phyloP scores from a whole-genome alignment of 2,797 vertebrate species.

The Mycteria americana region DNA sequence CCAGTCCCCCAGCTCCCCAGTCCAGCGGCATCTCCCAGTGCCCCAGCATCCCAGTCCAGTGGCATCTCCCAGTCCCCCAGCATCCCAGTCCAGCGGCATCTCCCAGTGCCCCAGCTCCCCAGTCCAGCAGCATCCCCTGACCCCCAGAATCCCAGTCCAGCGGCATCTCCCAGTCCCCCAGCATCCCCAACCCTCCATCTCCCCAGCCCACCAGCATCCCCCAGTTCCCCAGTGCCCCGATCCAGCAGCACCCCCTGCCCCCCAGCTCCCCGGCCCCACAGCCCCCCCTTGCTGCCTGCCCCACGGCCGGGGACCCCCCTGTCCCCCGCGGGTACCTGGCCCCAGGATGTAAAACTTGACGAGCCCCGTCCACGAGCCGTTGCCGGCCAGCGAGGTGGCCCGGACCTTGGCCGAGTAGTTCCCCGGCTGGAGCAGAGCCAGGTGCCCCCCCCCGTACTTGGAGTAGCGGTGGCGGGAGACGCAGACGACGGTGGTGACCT shows the following conservation, averaged over 20 bases:
- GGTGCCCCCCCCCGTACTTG: conserved; percentile 69
- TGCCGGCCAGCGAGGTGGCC: conserved; percentile 79
- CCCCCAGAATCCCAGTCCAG: too few species aligned
- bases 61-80: neutral
- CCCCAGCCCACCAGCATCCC: neutral
- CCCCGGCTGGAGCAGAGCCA: conserved; percentile 76
- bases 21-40: neutral
- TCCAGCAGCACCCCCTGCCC: neutral
- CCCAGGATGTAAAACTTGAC: conserved; percentile 76
- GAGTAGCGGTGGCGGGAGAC: conserved; percentile 79
- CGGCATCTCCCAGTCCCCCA: too few species aligned
- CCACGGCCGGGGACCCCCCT: neutral
- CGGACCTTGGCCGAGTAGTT: conserved; percentile 80
- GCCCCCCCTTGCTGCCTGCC: neutral
- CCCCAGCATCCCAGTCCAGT: neutral
- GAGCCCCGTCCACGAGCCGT: conserved; percentile 78
- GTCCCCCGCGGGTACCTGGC: conserved; percentile 37
- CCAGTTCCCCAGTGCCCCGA: neutral
- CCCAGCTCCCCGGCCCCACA: neutral
- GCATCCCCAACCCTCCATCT: neutral
- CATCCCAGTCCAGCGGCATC: too few species aligned
- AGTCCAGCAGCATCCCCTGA: neutral
- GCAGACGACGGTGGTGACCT: conserved; percentile 74
- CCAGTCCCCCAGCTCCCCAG: fast-evolving
- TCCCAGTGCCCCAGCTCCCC: neutral